Conservation (phyloP, 2,888 invertebrate genomes). For the Leptogaster cylindrica region DNA sequence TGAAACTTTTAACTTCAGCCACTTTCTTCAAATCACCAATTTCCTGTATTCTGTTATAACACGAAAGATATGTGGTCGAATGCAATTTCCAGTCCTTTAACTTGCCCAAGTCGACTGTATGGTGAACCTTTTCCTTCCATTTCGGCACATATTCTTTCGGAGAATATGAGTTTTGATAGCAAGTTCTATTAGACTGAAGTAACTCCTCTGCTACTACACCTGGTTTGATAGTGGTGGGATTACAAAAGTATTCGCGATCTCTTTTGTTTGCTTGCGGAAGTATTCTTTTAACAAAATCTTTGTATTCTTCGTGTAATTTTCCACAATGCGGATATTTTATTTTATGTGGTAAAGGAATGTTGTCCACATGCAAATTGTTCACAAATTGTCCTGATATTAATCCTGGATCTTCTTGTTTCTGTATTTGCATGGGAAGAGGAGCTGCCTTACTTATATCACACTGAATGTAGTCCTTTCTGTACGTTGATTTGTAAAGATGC, state of each 20-base stretch:
- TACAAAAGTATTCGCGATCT: neutral
- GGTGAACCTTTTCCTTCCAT: conserved; percentile 45
- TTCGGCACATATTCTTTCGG: conserved; percentile 51
- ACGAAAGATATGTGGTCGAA: conserved; percentile 54
- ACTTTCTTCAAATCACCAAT: conserved; percentile 38
- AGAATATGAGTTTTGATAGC: conserved; percentile 50
- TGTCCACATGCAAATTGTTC: conserved; percentile 39
- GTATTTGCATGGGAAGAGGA: neutral
- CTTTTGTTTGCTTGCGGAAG: neutral
- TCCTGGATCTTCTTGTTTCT: conserved; percentile 11
- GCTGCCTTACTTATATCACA: neutral
- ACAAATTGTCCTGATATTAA: conserved; percentile 2
- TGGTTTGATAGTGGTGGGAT: neutral
- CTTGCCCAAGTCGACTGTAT: neutral
- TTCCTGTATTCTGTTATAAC: conserved; percentile 53
- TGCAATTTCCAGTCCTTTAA: conserved; percentile 33
- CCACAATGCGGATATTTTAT: conserved; percentile 11
- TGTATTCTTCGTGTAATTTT: conserved; percentile 38
- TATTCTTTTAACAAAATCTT: conserved; percentile 24
- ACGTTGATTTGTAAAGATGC: conserved; percentile 27
- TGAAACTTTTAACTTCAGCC: conserved; percentile 38
- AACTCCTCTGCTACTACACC: conserved; percentile 41
- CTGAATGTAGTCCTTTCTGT: neutral
- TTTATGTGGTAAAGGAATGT: conserved; percentile 10
- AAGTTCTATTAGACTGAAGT: conserved; percentile 47